phyloP scores from a whole-genome alignment of 92 coral and sea anemone genomes.

The Zoanthus solanderi region DNA sequence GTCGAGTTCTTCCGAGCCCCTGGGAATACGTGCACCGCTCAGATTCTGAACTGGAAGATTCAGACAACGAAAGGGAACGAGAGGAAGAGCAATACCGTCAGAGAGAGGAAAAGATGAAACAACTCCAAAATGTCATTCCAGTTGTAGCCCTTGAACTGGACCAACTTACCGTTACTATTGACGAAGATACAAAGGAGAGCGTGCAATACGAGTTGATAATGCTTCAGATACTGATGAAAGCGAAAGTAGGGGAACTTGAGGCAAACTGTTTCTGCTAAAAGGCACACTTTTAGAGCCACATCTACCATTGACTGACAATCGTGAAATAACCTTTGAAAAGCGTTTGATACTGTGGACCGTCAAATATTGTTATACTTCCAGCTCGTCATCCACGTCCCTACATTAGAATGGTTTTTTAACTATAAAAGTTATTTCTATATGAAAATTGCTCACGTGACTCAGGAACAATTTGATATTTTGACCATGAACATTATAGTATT shows the following conservation, averaged over 20 bases:
- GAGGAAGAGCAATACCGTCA: neutral
- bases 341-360: no score
- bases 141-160: slow-evolving; percentile 1
- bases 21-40: slow-evolving; percentile 25
- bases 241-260: neutral
- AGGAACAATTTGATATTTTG: no score
- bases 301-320: no score
- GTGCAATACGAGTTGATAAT: slow-evolving; percentile 14
- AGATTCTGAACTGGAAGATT: slow-evolving; percentile 21
- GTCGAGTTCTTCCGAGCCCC: neutral
- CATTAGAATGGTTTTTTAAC: no score
- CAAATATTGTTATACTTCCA: no score
- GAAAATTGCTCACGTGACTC: no score
- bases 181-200: slow-evolving; percentile 14
- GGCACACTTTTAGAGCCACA: neutral
- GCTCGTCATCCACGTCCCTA: no score
- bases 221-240: slow-evolving; percentile 29
- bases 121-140: neutral
- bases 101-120: slow-evolving; percentile 1
- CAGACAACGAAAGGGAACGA: slow-evolving; percentile 27
- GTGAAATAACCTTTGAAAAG: no score
- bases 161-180: neutral
- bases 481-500: no score
- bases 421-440: no score
- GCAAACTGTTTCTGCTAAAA: neutral